phyloP scores from a whole-genome alignment of 1,140 invertebrate species.

The Drosophila ficusphila region DNA sequence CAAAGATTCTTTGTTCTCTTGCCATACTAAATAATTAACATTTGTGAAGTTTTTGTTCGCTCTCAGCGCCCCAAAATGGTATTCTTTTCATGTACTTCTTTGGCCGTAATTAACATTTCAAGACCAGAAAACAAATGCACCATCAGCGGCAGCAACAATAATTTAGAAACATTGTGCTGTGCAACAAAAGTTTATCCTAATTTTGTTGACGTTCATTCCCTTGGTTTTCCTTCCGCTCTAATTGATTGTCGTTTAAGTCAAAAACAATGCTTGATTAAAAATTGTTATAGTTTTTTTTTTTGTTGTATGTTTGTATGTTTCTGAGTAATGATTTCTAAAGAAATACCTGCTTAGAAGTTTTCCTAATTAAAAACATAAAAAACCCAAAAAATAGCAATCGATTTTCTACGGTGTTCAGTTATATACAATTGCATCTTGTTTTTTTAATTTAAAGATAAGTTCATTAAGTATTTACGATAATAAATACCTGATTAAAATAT shows the following conservation, averaged over 20 bases:
- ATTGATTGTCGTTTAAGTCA: slow-evolving; percentile 27
- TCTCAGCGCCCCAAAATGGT: slow-evolving; percentile 20
- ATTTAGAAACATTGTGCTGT: slow-evolving; percentile 23
- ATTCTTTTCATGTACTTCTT: slow-evolving; percentile 41
- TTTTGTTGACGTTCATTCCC: slow-evolving; percentile 10
- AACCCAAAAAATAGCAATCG: too few relatives aligned
- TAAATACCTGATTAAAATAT: too few relatives aligned
- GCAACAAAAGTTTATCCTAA: slow-evolving; percentile 35
- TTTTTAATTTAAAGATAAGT: too few relatives aligned
- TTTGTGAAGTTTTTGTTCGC: slow-evolving; percentile 40
- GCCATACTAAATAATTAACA: slow-evolving; percentile 41
- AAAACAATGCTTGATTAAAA: slow-evolving; percentile 13
- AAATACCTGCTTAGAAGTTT: too few relatives aligned
- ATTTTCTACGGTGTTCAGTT: too few relatives aligned
- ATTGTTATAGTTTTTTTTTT: not conserved
- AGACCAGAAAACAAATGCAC: slow-evolving; percentile 42
- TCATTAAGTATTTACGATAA: too few relatives aligned
- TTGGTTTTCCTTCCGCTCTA: not conserved
- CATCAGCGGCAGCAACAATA: slow-evolving; percentile 15
- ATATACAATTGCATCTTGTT: too few relatives aligned
- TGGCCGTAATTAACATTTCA: slow-evolving; percentile 45
- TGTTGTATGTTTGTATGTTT: too few relatives aligned
- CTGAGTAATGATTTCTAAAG: too few relatives aligned
- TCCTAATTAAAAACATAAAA: too few relatives aligned
- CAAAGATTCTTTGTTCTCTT: slow-evolving; percentile 29